Base-by-base conservation (phyloP, 1,140 invertebrate genomes). In the Zaprionus africanus region DNA sequence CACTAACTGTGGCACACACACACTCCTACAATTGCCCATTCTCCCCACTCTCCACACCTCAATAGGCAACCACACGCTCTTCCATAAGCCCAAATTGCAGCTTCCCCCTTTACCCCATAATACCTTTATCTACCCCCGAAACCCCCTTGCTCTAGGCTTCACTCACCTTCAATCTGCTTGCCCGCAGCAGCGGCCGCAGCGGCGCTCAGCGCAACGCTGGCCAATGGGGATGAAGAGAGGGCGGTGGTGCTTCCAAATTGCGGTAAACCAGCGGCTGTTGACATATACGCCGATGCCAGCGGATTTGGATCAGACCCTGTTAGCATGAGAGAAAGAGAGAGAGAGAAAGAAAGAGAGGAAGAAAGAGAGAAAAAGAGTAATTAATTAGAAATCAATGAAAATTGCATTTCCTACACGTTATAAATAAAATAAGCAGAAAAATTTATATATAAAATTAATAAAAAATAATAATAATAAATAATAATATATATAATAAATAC, bases 121-220 rank as follows among this genome's bases (percentile, higher is more conserved):
- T 0, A 11, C 13, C 22, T 4, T 19, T 31, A 13, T 22, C 26
- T 15, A 34, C 17, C 11, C 11, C 51, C 11, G 17, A 11, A 17
- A 7, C 7, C 46, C 19, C 15, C 13, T 31, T 56, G 24, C 0
- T 1, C 19, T 19, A 24, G 12, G 9, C 28, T 31, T 41, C 12
- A 90, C 85, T 88, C 93, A 96, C 95, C 96, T 95, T 98, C 96
- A 91, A 98, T 96, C 93, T 98, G 97, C 92, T 97, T 97, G 67
- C 96, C 96, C 51, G 96, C 95, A 67, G 94, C 95, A 38, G 94
- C 95, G 80, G 94, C 94, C 77, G 94, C 95, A 79, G 94, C 95
- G 41, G 95, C 94, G 59, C 95, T 95, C 46, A 95, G 92, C 57
- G 95, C 93, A 26, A 94, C 95, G 60, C 94, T 95, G 68, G 95